Base-by-base conservation (phyloP, 2,888 invertebrate species). In the Parasteatoda lunata region DNA sequence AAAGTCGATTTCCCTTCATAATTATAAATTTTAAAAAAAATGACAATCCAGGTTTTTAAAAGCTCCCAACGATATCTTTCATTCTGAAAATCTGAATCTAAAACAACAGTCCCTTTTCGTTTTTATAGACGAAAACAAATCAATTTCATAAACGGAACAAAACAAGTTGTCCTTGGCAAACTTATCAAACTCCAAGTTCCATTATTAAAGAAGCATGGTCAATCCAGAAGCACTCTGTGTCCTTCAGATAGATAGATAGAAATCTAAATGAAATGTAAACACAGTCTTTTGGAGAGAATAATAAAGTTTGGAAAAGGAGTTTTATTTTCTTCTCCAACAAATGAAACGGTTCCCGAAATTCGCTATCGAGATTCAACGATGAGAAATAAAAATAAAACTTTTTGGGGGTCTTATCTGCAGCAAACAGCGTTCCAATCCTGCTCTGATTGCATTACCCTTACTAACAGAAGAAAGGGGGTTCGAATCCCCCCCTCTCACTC, bases 391-490 rank as follows among this genome's bases (percentile, higher is more conserved):
- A 84, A 79, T 72, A 84, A n/a, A 84, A 79, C 79, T 84, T 79
- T 70, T 75, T 48, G n/a, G 66, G n/a, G n/a, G 69, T 73, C 79
- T 84, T 84, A 84, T 84, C 84, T 84, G 79, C 78, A 73, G 13
- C 68, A 65, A 84, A 84, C 84, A 84, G 79, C 78, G 84, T 84
- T 84, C 79, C 84, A 79, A 84, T 84, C 79, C 79, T 59, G 78
- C 73, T 84, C 69, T 84, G 84, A 84, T 84, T 84, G 79, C 84
- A 84, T 84, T 84, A 84, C 79, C 47, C 30, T 45, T 65, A 15
- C 47, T 13, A 13, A 52, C 64, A 69, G 51, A 30, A 59, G 52
- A 65, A 54, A 51, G 65, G 45, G 11, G 75, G 59, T 68, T 54
- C 51, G 76, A 6, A 51, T 64, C 54, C 71, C 54, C 75, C 78